Percentiles rank a stretch among this genome's conserved stretches.
These are phyloP conservation scores for Cosmorhoe ocellata DNA, from an alignment of 2,888 invertebrate genomes.

Conservation along the genomic window DNA sequence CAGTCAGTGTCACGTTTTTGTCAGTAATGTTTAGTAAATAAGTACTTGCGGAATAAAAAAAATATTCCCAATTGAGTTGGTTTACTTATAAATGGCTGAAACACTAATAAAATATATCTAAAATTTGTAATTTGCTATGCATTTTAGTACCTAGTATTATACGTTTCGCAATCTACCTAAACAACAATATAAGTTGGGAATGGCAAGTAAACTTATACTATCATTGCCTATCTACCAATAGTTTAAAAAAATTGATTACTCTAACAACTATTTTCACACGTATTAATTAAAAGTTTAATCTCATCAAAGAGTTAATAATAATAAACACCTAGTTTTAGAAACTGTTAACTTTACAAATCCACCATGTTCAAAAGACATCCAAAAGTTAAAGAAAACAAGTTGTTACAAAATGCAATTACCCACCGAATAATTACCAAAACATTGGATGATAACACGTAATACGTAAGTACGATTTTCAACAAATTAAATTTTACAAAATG, in stretches of 20 bases:
- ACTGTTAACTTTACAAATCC: slow-evolving; percentile 22
- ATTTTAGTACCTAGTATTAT: background rate
- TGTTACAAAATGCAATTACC: slow-evolving; percentile 30
- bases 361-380: slow-evolving; percentile 12
- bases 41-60: too few relatives aligned
- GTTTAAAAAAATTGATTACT: slow-evolving; percentile 1
- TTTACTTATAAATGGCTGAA: slow-evolving; percentile 5
- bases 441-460: background rate
- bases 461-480: too few relatives aligned
- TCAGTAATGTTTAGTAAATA: too few relatives aligned
- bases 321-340: slow-evolving; percentile 20
- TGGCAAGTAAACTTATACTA: slow-evolving; percentile 4
- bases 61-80: too few relatives aligned
- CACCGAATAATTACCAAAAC: background rate
- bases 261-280: slow-evolving; percentile 2
- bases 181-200: slow-evolving; percentile 6
- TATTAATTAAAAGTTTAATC: slow-evolving; percentile 5
- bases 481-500: too few relatives aligned
- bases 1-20: too few relatives aligned
- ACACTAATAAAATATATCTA: slow-evolving; percentile 16
- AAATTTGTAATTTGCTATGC: slow-evolving; percentile 6
- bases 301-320: slow-evolving; percentile 8
- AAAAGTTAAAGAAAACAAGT: slow-evolving; percentile 11
- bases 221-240: background rate
- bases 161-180: slow-evolving; percentile 2